Base-by-base conservation (phyloP, 2,797 vertebrate species). In the Clarias platycephalus region DNA sequence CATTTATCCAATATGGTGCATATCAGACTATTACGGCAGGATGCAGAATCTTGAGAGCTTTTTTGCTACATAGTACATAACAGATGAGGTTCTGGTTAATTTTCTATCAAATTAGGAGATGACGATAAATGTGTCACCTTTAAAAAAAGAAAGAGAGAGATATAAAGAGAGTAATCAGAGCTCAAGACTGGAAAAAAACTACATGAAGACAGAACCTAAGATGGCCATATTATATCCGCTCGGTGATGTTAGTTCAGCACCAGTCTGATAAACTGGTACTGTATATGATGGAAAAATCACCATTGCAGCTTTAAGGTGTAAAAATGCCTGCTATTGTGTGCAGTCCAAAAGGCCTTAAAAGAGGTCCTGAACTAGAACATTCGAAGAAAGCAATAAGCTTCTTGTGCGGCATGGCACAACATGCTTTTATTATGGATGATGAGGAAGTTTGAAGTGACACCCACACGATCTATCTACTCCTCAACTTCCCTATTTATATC, bases 401-500 rank as follows among this genome's bases (percentile, higher is more conserved):
- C 4, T 64, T 77, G 81, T 80, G 78, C 80, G 70, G 90, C 90
- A 88, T 86, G 90, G 89, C 89, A 88, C 86, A 71, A 86, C 85
- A 89, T 88, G 89, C 88, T 90, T 93, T 93, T 91, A 88, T 92
- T 90, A 90, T 91, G 93, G 90, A 93, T 92, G 92, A 93, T 91
- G 91, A 91, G 89, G 90, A 90, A 91, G 92, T 91, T 90, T 88
- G 89, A 91, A 92, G 90, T 93, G 94, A 94, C 93, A 93, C 90
- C 91, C 90, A 86, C 90, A 92, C 91, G 92, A 93, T 94, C 91
- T 91, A 92, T 93, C 93, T 90, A 87, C 92, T 93, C 91, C 91
- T 94, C 93, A 92, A 93, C 92, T 92, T 91, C 90, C 94, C 93
- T 94, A 94, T 94, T 94, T 94, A 94, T 95, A 94, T 49, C 37